Percentiles rank a stretch among this genome's conserved stretches.
phyloP scores from a whole-genome alignment of 2,113 vertebrate genomes.

The Scortum barcoo region DNA sequence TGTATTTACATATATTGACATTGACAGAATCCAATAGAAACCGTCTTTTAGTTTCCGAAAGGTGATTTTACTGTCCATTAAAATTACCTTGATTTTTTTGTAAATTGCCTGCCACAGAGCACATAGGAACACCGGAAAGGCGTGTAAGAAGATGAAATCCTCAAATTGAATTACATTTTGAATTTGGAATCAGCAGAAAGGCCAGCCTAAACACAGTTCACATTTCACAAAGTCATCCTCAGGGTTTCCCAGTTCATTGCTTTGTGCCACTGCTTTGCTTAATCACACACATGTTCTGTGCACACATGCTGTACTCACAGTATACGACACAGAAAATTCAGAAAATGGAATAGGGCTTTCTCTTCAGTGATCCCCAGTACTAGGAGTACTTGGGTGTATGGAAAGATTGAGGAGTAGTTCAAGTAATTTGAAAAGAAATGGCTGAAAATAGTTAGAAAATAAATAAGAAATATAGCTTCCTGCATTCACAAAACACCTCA shows the following conservation, averaged over 20 bases:
- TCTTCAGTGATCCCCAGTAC: background rate
- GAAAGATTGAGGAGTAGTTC: background rate
- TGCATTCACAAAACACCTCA: no score
- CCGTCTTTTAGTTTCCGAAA: background rate
- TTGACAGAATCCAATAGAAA: background rate
- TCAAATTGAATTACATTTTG: background rate
- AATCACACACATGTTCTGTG: background rate
- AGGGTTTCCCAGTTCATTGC: conserved; percentile 6
- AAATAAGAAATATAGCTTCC: no score
- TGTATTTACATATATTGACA: background rate
- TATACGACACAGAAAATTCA: no score
- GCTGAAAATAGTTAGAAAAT: no score
- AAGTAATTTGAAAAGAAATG: background rate
- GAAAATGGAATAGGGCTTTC: background rate
- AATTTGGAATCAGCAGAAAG: background rate
- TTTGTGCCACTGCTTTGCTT: background rate
- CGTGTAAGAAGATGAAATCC: background rate
- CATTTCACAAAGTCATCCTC: conserved; percentile 8
- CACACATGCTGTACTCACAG: background rate
- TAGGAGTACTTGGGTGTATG: no score
- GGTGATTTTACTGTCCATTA: background rate
- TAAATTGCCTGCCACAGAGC: background rate
- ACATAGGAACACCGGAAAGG: background rate
- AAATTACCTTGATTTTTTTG: background rate
- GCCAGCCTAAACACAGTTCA: background rate